Base-by-base conservation (phyloP, 2,888 invertebrate species). In the Nemapogon koenigi region DNA sequence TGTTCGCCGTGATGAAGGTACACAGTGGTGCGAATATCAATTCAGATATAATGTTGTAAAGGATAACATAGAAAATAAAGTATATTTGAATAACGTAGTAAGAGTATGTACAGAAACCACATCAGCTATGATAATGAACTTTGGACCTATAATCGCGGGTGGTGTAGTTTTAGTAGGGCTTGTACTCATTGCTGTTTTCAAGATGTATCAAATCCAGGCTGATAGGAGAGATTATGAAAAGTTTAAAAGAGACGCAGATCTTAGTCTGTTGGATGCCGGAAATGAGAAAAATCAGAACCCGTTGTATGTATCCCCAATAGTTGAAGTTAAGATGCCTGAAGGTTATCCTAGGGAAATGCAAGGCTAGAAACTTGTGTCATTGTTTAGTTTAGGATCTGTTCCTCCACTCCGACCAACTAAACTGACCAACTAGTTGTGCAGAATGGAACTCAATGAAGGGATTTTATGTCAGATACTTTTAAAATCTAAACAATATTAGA, bases 241-340 rank as follows among this genome's bases (percentile, higher is more conserved):
- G 39, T 84, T 84, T 42, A 47, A 62, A 4, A 57, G 69, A 22
- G 75, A 80, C 48, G 72, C 78, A 0, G 54, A 70, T 39, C 66
- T 65, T 37, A 72, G 73, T 33, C 57, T 65, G 29, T n/a, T n/a
- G n/a, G n/a, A n/a, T n/a, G 50, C 67, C 29, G 62, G 66, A 59
- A 68, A 69, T 39, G 63, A 71, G 35, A 41, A 41, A 10, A 43
- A 48, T 11, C 48, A 80, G 41, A 87, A 86, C 54, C 88, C 88
- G 1, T 50, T 88, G 41, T 88, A 86, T 46, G 81, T 73, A 45
- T 81, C 84, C n/a, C 84, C 86, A 1, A 72, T 83, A 11, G 72
- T 75, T 1, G 62, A 67, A 38, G 86, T 83, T 46, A 61, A 60
- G 42, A 71, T 86, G 41, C 86, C 86, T 8, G 66, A 76, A 25